Base-by-base conservation (phyloP, 2,888 invertebrate genomes). In the Erannis defoliaria region DNA sequence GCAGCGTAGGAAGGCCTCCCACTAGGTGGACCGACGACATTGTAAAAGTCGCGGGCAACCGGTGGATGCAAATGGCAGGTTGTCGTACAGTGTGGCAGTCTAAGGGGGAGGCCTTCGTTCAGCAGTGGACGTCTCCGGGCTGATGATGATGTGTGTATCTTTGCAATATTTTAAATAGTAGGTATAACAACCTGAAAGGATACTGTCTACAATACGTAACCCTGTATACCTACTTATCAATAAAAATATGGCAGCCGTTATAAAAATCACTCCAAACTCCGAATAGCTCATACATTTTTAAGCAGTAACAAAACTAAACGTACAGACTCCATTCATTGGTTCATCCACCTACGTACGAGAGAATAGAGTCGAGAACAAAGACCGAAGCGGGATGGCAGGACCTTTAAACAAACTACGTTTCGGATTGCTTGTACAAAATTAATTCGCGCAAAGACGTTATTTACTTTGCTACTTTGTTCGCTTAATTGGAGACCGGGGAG, bases 391-490 rank as follows among this genome's bases (percentile, higher is more conserved):
- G 19, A 31, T 18, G 40, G 50, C 19, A 49, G 71, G 73, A 82
- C 78, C 82, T 81, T 90, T 91, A 89, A 90, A 84, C 90, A 90
- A 89, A 85, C 86, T 77, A 64, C 71, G 75, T 68, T 72, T 75
- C 76, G 70, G 77, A 80, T 80, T 77, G 61, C 56, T 60, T 40
- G 75, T 84, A 86, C 89, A 88, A 88, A 91, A 90, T 92, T 90
- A 91, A 92, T 90, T 87, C 84, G 78, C 63, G 76, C 75, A 76
- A 69, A 73, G 77, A 61, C 79, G 81, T 89, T 92, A 91, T 92
- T 92, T 92, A 92, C 91, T 84, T 77, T 89, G 85, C 70, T 86
- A 89, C 89, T 90, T 89, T 92, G 90, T 89, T 77, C 90, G 86
- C 87, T 89, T 92, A 92, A 93, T 92, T 91, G 91, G 88, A 88